phyloP scores from a whole-genome alignment of 2,113 vertebrate species.

The Gallinago media region DNA sequence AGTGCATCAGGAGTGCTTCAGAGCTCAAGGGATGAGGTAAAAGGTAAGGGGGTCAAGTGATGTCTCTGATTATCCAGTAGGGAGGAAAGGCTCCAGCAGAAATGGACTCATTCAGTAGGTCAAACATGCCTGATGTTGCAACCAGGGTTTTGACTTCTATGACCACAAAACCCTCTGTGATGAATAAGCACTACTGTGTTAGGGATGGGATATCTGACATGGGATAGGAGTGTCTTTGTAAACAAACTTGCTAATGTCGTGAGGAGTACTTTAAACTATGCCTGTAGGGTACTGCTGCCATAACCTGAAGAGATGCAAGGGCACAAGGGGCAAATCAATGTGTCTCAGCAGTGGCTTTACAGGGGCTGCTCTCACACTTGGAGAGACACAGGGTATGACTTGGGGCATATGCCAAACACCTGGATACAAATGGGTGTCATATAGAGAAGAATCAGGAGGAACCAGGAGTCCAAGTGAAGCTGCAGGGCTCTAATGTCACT shows the following conservation, averaged over 20 bases:
- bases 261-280: background rate
- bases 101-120: background rate
- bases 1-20: background rate
- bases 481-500: background rate
- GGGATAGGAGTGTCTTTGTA: background rate
- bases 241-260: background rate
- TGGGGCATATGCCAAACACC: background rate
- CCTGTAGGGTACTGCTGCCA: rapidly evolving
- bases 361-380: background rate
- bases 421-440: background rate
- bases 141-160: background rate
- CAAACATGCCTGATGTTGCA: background rate
- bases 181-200: background rate
- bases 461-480: background rate
- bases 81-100: background rate
- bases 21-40: background rate
- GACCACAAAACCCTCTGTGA: background rate
- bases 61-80: background rate
- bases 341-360: background rate
- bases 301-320: background rate
- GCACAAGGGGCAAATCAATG: background rate
- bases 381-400: background rate
- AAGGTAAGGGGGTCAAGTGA: background rate
- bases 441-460: background rate
- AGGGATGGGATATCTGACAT: background rate